phyloP scores from a whole-genome alignment of 2,888 invertebrate genomes.

The Amphiduros pacificus region DNA sequence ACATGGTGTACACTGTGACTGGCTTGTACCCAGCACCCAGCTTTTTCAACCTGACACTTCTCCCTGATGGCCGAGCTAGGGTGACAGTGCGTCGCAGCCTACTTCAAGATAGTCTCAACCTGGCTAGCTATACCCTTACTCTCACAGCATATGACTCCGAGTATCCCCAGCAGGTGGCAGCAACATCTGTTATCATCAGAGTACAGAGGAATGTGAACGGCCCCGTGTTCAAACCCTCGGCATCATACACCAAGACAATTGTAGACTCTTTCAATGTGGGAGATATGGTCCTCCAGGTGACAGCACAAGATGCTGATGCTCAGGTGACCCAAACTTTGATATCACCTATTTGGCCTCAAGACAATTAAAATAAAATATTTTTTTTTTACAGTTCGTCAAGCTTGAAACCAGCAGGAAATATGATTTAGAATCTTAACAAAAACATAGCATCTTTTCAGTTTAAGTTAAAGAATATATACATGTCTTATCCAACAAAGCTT shows the following conservation, averaged over 20 bases:
- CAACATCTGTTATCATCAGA: slow-evolving; percentile 34
- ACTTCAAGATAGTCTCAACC: slow-evolving; percentile 24
- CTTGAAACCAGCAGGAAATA: too few relatives aligned
- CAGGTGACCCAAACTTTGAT: too few relatives aligned
- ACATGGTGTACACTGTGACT: slow-evolving; percentile 28
- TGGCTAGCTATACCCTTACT: slow-evolving; percentile 2
- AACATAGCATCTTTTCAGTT: too few relatives aligned
- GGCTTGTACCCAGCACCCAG: slow-evolving; percentile 39
- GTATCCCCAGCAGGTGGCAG: slow-evolving; percentile 35
- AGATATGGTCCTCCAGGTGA: slow-evolving; percentile 20
- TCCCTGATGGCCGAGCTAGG: slow-evolving; percentile 16
- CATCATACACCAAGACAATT: slow-evolving; percentile 26
- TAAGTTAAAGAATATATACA: slow-evolving; percentile 7
- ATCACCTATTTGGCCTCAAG: too few relatives aligned
- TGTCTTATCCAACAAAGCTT: not conserved
- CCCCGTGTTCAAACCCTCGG: slow-evolving; percentile 37
- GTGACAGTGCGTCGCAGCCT: slow-evolving; percentile 21
- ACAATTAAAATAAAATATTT: too few relatives aligned
- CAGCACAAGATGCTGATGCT: slow-evolving; percentile 23
- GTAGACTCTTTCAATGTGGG: slow-evolving; percentile 24
- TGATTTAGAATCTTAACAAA: too few relatives aligned
- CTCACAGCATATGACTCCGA: slow-evolving; percentile 39
- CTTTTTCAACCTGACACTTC: slow-evolving; percentile 34
- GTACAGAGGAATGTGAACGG: slow-evolving; percentile 42
- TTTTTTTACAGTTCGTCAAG: too few relatives aligned